Percentiles rank a stretch among this genome's conserved stretches.
These are phyloP conservation scores for Cranoglanis bouderius DNA, from an alignment of 2,113 vertebrate species.

Conservation along the genomic window DNA sequence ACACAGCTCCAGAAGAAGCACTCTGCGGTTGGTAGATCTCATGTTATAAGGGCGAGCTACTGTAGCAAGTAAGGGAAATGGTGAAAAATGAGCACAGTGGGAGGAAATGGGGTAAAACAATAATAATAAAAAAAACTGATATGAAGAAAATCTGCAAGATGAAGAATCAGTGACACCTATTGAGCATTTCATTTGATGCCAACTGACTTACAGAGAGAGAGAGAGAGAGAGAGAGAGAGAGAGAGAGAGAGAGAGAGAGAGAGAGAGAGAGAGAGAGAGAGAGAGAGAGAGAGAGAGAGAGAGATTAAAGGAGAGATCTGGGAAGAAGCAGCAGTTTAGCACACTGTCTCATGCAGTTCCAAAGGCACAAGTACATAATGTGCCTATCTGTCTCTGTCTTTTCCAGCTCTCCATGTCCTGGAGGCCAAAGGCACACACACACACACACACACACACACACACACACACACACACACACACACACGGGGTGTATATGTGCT, in stretches of 20 bases:
- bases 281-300: constrained; percentile 22
- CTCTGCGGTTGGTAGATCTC: neutral
- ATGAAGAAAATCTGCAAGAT: constrained; percentile 23
- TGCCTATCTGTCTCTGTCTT: constrained; percentile 47
- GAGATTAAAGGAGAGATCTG: constrained; percentile 26
- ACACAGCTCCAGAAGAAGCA: neutral
- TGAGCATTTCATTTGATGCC: constrained; percentile 27
- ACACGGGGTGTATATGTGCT: constrained; percentile 3
- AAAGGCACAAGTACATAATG: constrained; percentile 40
- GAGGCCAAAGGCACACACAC: constrained; percentile 3
- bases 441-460: constrained; percentile 24
- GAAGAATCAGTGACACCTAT: constrained; percentile 26
- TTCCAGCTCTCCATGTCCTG: constrained; percentile 10
- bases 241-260: constrained; percentile 18
- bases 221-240: constrained; percentile 29
- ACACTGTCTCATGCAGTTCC: constrained; percentile 32
- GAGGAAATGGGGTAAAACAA: neutral
- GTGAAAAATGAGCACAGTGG: neutral
- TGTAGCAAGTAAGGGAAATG: neutral
- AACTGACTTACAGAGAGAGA: constrained; percentile 35
- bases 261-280: constrained; percentile 33
- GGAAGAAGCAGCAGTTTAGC: constrained; percentile 35
- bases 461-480: constrained; percentile 19
- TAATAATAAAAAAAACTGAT: neutral
- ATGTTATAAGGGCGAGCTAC: neutral